Conservation (phyloP, 2,888 invertebrate genomes). For the Bugulina stolonifera region DNA sequence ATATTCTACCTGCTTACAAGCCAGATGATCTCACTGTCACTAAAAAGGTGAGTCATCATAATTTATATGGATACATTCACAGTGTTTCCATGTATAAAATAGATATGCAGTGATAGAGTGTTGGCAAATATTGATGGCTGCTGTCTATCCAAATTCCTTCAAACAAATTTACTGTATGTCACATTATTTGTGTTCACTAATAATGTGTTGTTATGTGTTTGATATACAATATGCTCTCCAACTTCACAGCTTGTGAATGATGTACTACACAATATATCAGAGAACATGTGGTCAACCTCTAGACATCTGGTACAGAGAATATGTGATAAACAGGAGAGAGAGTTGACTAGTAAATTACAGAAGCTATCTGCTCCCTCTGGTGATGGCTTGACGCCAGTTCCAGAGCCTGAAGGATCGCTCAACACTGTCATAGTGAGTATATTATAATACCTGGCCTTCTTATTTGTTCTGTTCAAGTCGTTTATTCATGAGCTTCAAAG, state of each 20-base stretch:
- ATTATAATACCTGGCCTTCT: not conserved
- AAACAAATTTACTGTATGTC: no score
- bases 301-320: conserved; percentile 38
- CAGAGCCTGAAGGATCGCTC: not conserved
- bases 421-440: conserved; percentile 6
- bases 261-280: conserved; percentile 57
- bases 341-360: conserved; percentile 35
- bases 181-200: no score
- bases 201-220: no score
- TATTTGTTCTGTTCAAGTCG: not conserved
- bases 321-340: conserved; percentile 36
- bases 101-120: no score
- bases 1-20: conserved; percentile 55
- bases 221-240: no score
- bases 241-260: conserved; percentile 57
- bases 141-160: no score
- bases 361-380: not conserved
- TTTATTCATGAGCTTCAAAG: no score
- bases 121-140: no score
- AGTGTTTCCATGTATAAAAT: no score
- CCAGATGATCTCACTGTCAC: conserved; percentile 49
- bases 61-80: not conserved
- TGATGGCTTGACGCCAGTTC: not conserved
- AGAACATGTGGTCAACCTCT: conserved; percentile 59
- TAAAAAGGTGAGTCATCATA: conserved; percentile 45